Evolutionary conservation across 2,888 invertebrate genomes (phyloP), one percentile per base, ranked within the genome.

Genomic region (Temnothorax ravouxi): DNA sequence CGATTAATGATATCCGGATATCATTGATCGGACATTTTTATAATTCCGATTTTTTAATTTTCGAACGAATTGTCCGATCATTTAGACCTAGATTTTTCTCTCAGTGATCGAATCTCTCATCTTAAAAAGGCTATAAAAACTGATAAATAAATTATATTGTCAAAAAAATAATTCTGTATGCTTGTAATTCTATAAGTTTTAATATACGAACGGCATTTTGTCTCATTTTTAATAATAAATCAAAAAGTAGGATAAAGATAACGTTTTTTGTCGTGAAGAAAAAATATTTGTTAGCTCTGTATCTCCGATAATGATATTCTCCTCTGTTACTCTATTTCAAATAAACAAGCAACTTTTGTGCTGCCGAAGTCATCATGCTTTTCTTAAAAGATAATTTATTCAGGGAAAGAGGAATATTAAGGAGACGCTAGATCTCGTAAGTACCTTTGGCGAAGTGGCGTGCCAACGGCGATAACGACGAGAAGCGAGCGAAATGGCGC

Each of bases 401-500:
- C 44, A 21, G 29, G 1, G 18, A 50, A 50, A 47, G 66, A 47
- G 66, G 44, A 29, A 67, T 59, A 47, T 79, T 47, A 47, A 71
- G 38, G 15, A 41, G 56, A 71, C 9, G 38, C 13, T 59, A 59
- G 61, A 71, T 79, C 47, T 50, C 18, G 59, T 29, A 29, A 59
- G 47, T n/a, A 47, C 21, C 25, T 47, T 44, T 25, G 34, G 18
- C 72, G 38, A 79, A 67, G 67, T 77, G 59, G 71, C 52, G 34
- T 47, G 79, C 56, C 21, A 21, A 25, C 15, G 18, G 38, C 56
- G 71, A 59, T 79, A 69, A 56, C 15, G 47, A 38, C 13, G 47
- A 67, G 29, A 67, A 67, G 34, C 47, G 79, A 34, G 79, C 34
- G 69, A 59, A 79, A 71, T 71, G 21, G 29, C 56, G 44, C 59